Evolutionary conservation across 53 echinoderm and acorn worm genomes (phyloP), one percentile per base, ranked within the genome.

Genomic region (Apostichopus leukothele): DNA sequence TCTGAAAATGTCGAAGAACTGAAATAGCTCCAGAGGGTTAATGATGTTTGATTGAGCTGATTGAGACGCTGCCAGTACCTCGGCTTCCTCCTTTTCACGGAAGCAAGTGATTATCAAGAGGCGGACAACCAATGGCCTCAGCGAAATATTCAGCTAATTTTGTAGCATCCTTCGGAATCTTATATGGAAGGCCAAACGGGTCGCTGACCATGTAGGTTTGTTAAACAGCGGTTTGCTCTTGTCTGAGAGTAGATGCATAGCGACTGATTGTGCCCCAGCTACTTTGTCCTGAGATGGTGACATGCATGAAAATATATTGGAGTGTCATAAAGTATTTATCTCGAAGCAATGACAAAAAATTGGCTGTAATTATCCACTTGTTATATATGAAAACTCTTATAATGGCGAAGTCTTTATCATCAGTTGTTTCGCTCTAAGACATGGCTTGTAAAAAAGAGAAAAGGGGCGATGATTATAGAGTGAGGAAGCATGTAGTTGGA

Each of bases 201-300:
- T 88, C 86, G 14, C 92, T 57, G 73, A 51, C 67, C 84, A 63
- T 77, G 81, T 81, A 21, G 91, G 61, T 25, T 89, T 89, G 0
- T 91, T 85, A 25, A 89, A 89, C 10, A 91, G 86, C 50, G 76
- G 84, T 7, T 77, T 73, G 67, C 92, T 91, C 22, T 76, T 61
- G 9, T 89, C 52, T 50, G 89, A 23, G 52, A 91, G 27, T 3
- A 91, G 52, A 76, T 91, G 92, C 18, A 89, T n/a, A 50, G 75
- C 77, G 27, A 76, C 84, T 14, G 92, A 89, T 81, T 91, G 89
- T 7, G 86, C 39, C 92, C 12, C 92, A 86, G 13, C 89, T 85
- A 87, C 92, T 91, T 67, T 91, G 92, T 2, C 92, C 92, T 53
- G 83, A 75, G 6, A 91, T 51, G 20, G 92, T 91, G 26, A 91